These are phyloP conservation scores for Samia ricini DNA, from an alignment of 1,140 invertebrate genomes.

Conservation along the genomic window DNA sequence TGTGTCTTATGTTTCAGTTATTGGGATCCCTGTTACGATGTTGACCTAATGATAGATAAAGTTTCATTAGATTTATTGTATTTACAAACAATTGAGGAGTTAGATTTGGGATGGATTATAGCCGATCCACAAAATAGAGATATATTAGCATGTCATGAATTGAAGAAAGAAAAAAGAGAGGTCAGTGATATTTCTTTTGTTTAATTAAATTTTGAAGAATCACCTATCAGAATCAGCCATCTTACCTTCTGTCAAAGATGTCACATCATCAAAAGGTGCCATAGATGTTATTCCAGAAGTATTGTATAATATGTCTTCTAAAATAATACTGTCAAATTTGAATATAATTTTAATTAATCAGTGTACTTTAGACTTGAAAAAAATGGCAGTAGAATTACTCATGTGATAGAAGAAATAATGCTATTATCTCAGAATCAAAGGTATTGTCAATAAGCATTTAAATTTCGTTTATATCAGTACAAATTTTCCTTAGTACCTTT, in stretches of 20 bases:
- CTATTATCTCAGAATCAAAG: too few relatives aligned
- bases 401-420: too few relatives aligned
- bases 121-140: conserved; percentile 84
- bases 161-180: conserved; percentile 89
- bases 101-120: conserved; percentile 91
- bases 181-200: conserved; percentile 72
- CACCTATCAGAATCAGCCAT: neutral
- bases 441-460: too few relatives aligned
- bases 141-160: conserved; percentile 84
- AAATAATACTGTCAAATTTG: too few relatives aligned
- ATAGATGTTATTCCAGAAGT: too few relatives aligned
- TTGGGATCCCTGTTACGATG: conserved; percentile 92
- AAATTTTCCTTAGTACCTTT: neutral
- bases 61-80: conserved; percentile 93
- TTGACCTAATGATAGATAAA: conserved; percentile 87
- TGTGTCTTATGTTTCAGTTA: conserved; percentile 81
- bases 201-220: conserved; percentile 9
- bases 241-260: too few relatives aligned
- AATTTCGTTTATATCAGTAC: neutral
- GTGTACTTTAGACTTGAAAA: too few relatives aligned
- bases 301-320: too few relatives aligned
- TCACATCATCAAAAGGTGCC: too few relatives aligned
- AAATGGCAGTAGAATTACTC: too few relatives aligned
- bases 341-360: too few relatives aligned
- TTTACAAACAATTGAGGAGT: conserved; percentile 90